Base-by-base conservation (phyloP, 2,113 vertebrate species). In the Lota lota region DNA sequence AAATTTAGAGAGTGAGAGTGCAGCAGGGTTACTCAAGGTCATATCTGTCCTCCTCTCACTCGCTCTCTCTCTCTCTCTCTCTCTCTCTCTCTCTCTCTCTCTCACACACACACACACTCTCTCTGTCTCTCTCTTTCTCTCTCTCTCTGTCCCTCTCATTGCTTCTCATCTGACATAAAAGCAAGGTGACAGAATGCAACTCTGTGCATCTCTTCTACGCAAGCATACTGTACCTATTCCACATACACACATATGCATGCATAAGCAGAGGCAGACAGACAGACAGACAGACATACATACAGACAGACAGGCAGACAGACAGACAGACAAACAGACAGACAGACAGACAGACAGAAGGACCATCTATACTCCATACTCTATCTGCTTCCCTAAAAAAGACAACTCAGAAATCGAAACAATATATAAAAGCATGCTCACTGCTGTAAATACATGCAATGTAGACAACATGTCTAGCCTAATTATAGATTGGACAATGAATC, bases 101-200 rank as follows among this genome's bases (percentile, higher is more conserved):
- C 36, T 61, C 24, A 40, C 57, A 20, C 57, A 50, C 47, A n/a
- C 36, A 63, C 22, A 20, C 60, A 63, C 50, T 56, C 61, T 63
- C 61, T 54, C 24, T 19, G 16, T 54, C 66, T 19, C 65, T 58
- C 64, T 66, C 51, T 56, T 8, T 18, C 64, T 66, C 64, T 28
- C 36, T 54, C 67, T 61, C 18, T 51, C 58, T 51, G 59, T 64
- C 64, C 59, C 20, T 67, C 61, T 64, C 69, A 57, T 50, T 63
- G 68, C 63, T 75, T 81, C 85, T 89, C 84, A 89, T 87, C 85
- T 80, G 77, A 70, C 77, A 87, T 85, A 79, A 87, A 85, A 89
- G 81, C 73, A 75, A 81, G 73, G 73, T 57, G 77, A 68, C 78
- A 83, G 76, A 67, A 79, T 74, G 77, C 85, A 79, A 75, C 80